Base-by-base conservation (phyloP, 2,113 vertebrate species). In the Garra rufa region DNA sequence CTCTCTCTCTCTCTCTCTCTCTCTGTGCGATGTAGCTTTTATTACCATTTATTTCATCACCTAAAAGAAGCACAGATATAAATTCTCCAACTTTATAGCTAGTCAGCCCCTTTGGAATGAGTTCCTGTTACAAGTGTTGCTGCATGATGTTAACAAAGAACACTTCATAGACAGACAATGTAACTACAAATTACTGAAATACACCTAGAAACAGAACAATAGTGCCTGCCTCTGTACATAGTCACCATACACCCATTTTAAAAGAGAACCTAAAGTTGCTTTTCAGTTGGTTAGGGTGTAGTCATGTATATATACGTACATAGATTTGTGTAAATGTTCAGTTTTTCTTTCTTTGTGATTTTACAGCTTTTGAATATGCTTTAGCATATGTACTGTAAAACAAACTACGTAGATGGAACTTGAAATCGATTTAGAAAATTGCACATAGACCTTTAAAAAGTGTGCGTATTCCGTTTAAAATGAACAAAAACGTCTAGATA, bases 291-390 rank as follows among this genome's bases (percentile, higher is more conserved):
- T 75, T 44, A 85, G 83, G 85, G 90, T 92, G 91, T 91, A 90
- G 85, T 73, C 90, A 74, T 90, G 9, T 67, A 11, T 48, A 90
- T 91, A 86, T 82, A 65, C 26, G 63, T 90, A 85, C 83, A 90
- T 83, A 87, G 30, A 75, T 70, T 90, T 88, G 71, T 93, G 90
- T 93, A 91, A 89, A 61, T 85, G 89, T 91, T 85, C 90, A 76
- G 19, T 85, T 87, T 82, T 91, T 80, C 59, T 74, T 82, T 88
- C 70, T 67, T 71, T 48, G 50, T 84, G n/a, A 70, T 86, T 83
- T 85, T 63, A 50, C 76, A 82, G 76, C 73, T 85, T 76, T 85
- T 86, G 26, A 84, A 83, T 48, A 83, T 91, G 85, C 46, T 88
- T 79, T 83, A 55, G 84, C 73, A 55, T 59, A 89, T 84, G 89